Evolutionary conservation across 2,888 invertebrate species (phyloP), one percentile per base, ranked within the genome.

Genomic region (Ecliptopera silaceata): DNA sequence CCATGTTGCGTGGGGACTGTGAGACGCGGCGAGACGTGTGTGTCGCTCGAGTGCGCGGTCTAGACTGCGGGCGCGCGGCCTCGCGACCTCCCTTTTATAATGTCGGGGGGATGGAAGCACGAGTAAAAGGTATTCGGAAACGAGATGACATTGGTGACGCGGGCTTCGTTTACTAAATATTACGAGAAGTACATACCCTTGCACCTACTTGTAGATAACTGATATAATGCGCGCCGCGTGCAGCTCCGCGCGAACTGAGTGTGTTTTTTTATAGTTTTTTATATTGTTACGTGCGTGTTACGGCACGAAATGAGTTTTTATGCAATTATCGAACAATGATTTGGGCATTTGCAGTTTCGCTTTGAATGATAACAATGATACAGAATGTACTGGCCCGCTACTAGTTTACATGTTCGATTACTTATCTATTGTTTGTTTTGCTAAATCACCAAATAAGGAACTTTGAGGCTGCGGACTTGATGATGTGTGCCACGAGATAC

Each of bases 51-150:
- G 80, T 76, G 79, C 85, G 79, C 80, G 83, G 72, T 68, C 75
- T 75, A 69, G 78, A 90, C 89, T 91, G 91, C 86, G 82, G 75
- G 83, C 91, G 91, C 91, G 91, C 89, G 88, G 79, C 83, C 74
- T 56, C 29, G 15, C 26, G 61, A 31, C 64, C 69, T 66, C 73
- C 73, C 82, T 90, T 89, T 86, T 90, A 90, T 90, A 86, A 88
- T 78, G 76, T 88, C 86, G 88, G 80, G 74, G 83, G 82, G 87
- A 87, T 86, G 82, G 87, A 87, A 86, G 84, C 77, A 68, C 80
- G 79, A 73, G 86, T 84, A 85, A 88, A 85, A 86, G 69, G 77
- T 71, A 77, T 76, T 83, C 84, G 84, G 85, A 84, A 82, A 78
- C 67, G 76, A 82, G 80, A 80, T 88, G 86, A 82, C 89, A 88